Evolutionary conservation across 2,797 vertebrate species (phyloP).

Genomic region (Cichlasoma orientale): DNA sequence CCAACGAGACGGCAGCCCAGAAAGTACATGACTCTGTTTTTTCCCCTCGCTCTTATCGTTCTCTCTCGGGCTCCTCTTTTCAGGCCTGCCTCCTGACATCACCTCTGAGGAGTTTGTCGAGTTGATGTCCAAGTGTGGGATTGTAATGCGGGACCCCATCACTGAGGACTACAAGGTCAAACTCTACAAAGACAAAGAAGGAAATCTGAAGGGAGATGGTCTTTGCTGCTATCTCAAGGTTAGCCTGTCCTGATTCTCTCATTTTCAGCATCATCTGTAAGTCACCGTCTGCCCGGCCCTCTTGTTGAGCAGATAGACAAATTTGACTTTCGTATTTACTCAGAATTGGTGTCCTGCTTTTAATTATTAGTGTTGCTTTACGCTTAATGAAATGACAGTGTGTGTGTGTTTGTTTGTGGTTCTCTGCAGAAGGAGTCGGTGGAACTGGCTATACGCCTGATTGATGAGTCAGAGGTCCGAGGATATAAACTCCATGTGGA

Average conservation of each 20-base stretch:
- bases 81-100: slow-evolving; percentile 94
- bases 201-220: slow-evolving; percentile 95
- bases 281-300: neutral
- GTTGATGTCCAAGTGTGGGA: slow-evolving; percentile 95
- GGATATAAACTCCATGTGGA: slow-evolving; percentile 94
- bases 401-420: neutral
- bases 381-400: neutral
- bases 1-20: neutral
- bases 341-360: too few species aligned
- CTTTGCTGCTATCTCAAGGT: slow-evolving; percentile 96
- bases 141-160: slow-evolving; percentile 93
- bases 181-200: slow-evolving; percentile 93
- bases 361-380: neutral
- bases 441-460: slow-evolving; percentile 87
- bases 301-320: neutral
- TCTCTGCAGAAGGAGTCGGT: slow-evolving; percentile 86
- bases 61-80: neutral
- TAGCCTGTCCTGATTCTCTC: neutral
- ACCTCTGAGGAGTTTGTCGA: slow-evolving; percentile 91
- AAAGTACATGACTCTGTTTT: neutral
- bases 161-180: slow-evolving; percentile 94
- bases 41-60: neutral
- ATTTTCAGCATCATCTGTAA: too few species aligned
- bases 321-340: neutral
- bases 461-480: slow-evolving; percentile 92